Evolutionary conservation across 2,797 vertebrate genomes (phyloP).

Genomic region (Menidia menidia): DNA sequence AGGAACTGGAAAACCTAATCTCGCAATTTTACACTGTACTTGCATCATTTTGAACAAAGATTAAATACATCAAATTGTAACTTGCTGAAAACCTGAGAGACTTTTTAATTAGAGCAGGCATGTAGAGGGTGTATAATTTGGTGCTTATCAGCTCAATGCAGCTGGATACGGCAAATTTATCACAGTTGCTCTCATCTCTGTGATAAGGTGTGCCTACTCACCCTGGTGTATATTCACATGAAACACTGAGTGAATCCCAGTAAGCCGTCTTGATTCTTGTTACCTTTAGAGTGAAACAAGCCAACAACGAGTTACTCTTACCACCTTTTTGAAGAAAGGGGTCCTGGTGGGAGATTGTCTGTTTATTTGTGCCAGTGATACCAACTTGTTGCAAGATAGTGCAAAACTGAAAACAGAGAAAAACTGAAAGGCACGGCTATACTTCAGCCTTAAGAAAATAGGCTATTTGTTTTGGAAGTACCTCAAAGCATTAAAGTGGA

Average conservation of each 20-base stretch:
- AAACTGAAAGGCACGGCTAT: conserved; percentile 21
- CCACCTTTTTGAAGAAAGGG: conserved; percentile 36
- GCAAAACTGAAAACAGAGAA: background rate
- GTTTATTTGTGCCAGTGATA: conserved; percentile 28
- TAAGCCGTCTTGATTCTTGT: conserved; percentile 62
- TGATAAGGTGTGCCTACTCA: conserved; percentile 71
- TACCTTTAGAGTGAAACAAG: conserved; percentile 63
- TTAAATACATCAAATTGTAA: conserved; percentile 67
- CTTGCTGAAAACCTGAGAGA: conserved; percentile 66
- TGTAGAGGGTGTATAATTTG: conserved; percentile 74
- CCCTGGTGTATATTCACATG: conserved; percentile 68
- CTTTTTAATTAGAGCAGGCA: conserved; percentile 79
- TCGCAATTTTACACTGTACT: conserved; percentile 32
- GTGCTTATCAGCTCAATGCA: conserved; percentile 77
- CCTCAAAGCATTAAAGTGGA: conserved; percentile 31
- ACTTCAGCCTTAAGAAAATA: conserved; percentile 4
- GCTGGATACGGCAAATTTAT: conserved; percentile 74
- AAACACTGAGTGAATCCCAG: conserved; percentile 59
- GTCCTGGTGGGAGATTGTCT: conserved; percentile 24
- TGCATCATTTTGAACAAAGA: conserved; percentile 74
- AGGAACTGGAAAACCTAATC: conserved; percentile 36
- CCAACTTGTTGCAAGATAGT: conserved; percentile 2
- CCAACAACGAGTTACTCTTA: conserved; percentile 53
- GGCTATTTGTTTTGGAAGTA: conserved; percentile 33
- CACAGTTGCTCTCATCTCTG: conserved; percentile 73